phyloP scores from a whole-genome alignment of 2,113 vertebrate species.

The Coturnix japonica region DNA sequence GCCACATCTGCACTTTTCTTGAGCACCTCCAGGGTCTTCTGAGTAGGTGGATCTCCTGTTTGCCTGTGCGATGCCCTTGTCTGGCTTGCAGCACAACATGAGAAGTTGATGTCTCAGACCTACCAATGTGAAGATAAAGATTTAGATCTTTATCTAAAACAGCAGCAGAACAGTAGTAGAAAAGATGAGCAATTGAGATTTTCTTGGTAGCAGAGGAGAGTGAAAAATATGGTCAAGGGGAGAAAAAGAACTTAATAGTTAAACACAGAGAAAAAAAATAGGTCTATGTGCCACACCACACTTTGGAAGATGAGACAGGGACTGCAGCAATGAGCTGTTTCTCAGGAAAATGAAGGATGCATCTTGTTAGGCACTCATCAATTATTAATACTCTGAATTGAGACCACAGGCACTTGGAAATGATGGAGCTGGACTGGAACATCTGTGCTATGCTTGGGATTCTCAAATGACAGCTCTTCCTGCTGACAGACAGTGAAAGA shows the following conservation, averaged over 20 bases:
- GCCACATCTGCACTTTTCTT: no score
- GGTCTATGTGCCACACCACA: fast-evolving
- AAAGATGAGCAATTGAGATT: neutral
- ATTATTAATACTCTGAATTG: neutral
- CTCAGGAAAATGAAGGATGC: neutral
- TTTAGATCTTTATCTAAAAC: no score
- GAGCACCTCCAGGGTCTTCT: neutral
- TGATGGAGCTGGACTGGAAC: neutral
- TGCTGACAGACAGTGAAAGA: neutral
- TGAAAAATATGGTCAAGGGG: neutral
- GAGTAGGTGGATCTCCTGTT: neutral
- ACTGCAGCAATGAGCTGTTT: neutral
- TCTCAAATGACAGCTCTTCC: neutral
- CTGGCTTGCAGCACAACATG: neutral
- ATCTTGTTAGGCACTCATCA: fast-evolving
- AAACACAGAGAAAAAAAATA: neutral
- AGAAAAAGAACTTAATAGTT: neutral
- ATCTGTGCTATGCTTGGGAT: fast-evolving
- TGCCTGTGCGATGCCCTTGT: neutral
- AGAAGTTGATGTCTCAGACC: neutral
- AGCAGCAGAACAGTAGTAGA: neutral
- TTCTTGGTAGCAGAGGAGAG: neutral
- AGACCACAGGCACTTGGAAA: fast-evolving
- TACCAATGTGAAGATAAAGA: neutral
- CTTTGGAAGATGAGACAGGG: neutral